A percentile compares a stretch with the other conserved stretches of the same genome.
phyloP scores from a whole-genome alignment of 2,888 invertebrate species.

The Thereva nobilitata region DNA sequence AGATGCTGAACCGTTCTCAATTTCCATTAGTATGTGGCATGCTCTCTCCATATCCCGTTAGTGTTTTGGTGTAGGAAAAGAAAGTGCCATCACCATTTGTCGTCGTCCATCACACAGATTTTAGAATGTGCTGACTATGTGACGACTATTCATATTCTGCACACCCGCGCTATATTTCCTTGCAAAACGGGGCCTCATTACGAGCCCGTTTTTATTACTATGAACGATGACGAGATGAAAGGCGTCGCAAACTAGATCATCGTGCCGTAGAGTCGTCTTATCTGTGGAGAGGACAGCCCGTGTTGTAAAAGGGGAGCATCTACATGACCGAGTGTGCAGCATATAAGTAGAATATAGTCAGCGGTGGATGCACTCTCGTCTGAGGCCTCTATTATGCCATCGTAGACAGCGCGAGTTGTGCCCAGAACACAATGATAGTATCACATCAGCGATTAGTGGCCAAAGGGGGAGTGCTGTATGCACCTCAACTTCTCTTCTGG shows the following conservation, averaged over 20 bases:
- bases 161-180: background rate
- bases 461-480: background rate
- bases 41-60: too few species aligned
- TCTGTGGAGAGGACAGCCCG: slow-evolving; percentile 1
- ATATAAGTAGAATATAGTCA: background rate
- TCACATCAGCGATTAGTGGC: background rate
- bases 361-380: background rate
- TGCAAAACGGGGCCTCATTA: slow-evolving; percentile 27
- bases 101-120: slow-evolving; percentile 23
- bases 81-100: slow-evolving; percentile 34
- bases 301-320: slow-evolving; percentile 22
- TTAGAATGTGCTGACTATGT: slow-evolving; percentile 16
- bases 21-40: too few species aligned
- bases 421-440: background rate
- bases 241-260: slow-evolving; percentile 31
- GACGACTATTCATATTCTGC: background rate
- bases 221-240: slow-evolving; percentile 26
- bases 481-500: background rate
- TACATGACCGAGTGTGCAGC: slow-evolving; percentile 12
- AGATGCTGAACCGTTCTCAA: too few species aligned
- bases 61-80: background rate
- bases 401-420: slow-evolving; percentile 11
- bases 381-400: slow-evolving; percentile 19
- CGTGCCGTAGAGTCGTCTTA: slow-evolving; percentile 18
- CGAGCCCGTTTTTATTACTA: slow-evolving; percentile 5